Base-by-base conservation (phyloP, 2,797 vertebrate genomes). In the Nothura maculosa region DNA sequence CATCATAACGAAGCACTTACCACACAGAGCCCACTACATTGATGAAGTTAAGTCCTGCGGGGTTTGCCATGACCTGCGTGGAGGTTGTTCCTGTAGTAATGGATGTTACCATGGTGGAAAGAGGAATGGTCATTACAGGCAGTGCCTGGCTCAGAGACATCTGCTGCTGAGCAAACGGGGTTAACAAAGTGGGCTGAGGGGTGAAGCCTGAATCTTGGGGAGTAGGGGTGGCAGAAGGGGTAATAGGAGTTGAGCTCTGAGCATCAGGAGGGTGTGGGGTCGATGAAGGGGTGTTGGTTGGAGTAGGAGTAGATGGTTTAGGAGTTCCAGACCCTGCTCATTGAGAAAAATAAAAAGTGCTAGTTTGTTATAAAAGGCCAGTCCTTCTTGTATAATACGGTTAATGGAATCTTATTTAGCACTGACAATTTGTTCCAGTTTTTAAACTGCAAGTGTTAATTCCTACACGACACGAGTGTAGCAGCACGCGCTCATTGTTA, bases 71-170 rank as follows among this genome's bases (percentile, higher is more conserved):
- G 98, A 99, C 99, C 97, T 99, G 99, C 75, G 98, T 98, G 74
- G 99, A 98, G 16, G 98, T 97, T 97, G 99, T 98, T 97, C 98
- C 98, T 96, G 98, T 97, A 96, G 98, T 98, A 97, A 98, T 93
- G 96, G 98, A 98, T 83, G 98, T 98, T 96, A 98, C 99, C 95
- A 99, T 99, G 97, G 98, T 99, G 98, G 99, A 99, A 86, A 99
- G 98, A 95, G 99, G 99, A 98, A 99, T 99, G 97, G 99, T 99
- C 98, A 99, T 99, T 97, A 99, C 98, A 60, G 99, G 99, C 97
- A 99, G 86, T 58, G 98, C 97, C 97, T 99, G 99, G 98, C 98
- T 98, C 90, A 99, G 98, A 93, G 99, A 98, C 97, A 98, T 98
- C 87, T 99, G 99, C 98, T 99, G 99, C 98, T 99, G 99, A 98